A percentile compares a stretch with the other conserved stretches of the same genome.
These are phyloP conservation scores for Drepana falcataria DNA, from an alignment of 2,888 invertebrate genomes.

Conservation along the genomic window DNA sequence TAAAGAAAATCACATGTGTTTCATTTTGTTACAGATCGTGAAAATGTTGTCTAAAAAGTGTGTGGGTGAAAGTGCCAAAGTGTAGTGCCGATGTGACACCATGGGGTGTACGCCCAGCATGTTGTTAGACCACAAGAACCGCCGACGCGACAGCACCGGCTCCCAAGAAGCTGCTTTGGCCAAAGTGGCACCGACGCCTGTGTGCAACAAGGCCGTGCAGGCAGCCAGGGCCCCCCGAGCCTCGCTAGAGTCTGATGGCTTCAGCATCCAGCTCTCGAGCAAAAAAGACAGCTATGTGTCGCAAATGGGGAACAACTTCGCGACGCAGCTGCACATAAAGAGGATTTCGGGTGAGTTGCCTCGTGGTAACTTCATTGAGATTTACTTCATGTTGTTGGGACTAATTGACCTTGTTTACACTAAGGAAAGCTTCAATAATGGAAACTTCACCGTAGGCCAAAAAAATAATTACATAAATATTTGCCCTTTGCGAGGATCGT, in stretches of 20 bases:
- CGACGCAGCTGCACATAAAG: conserved; percentile 74
- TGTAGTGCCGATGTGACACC: conserved; percentile 58
- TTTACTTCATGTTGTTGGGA: too few relatives aligned
- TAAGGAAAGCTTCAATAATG: too few relatives aligned
- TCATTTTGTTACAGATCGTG: conserved; percentile 48
- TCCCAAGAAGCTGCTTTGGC: conserved; percentile 72
- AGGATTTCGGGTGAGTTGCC: conserved; percentile 68
- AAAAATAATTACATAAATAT: too few relatives aligned
- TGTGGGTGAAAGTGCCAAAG: conserved; percentile 62
- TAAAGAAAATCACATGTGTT: too few relatives aligned
- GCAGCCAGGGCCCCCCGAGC: conserved; percentile 69
- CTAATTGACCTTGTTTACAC: too few relatives aligned
- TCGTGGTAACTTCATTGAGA: background rate
- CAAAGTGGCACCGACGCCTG: conserved; percentile 62
- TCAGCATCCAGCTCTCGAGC: conserved; percentile 70
- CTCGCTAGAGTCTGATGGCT: conserved; percentile 71
- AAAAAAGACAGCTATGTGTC: conserved; percentile 77
- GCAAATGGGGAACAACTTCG: conserved; percentile 74
- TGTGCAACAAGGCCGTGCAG: conserved; percentile 69
- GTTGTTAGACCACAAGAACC: conserved; percentile 79
- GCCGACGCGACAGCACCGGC: conserved; percentile 75
- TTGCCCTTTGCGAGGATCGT: too few relatives aligned
- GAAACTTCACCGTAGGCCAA: too few relatives aligned
- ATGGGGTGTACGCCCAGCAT: conserved; percentile 83
- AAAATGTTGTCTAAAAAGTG: conserved; percentile 37